Base-by-base conservation (phyloP, 2,888 invertebrate species). In the Zhengitettix transpicula region DNA sequence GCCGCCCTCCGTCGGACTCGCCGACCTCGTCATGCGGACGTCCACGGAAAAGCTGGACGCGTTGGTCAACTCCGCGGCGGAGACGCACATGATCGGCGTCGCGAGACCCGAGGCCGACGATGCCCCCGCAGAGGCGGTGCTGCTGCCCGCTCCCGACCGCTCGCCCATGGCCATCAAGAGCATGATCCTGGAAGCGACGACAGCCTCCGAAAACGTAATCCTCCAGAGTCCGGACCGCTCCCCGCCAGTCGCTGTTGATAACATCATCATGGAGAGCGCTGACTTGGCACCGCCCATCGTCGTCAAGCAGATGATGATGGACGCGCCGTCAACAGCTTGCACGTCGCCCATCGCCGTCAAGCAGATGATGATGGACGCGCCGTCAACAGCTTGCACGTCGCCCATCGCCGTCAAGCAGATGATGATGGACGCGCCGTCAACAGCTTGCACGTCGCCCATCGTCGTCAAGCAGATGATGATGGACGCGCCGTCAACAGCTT, bases 1-100 rank as follows among this genome's bases (percentile, higher is more conserved):
- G 12, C 12, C 12, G 17, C 16, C 17, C 11, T 17, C 53, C 17
- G 10, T 28, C 9, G 17, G 12, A 9, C 16, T 12, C 15, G 10
- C 53, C 12, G 28, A 12, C 11, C 28, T 53, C 8, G 28, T 17
- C 17, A 53, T 53, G 12, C 14, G 47, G 1, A 14, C 60, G 10
- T 53, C 58, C n/a, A 57, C 57, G 2, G 58, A 58, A 9, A 61
- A 78, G 67, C 71, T 83, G 3, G 81, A 82, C 69, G 81, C 79
- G 64, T 74, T 83, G 60, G 83, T 82, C 10, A 80, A 78, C 66
- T 76, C 79, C 1, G 74, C 78, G 0, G 77, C 74, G 17, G 78
- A 79, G 53, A 72, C 75, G 52, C 79, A 78, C 67, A 75, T 78
- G 47, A 67, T 61, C 10, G 28, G 42, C 8, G 42, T 47, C 10